phyloP scores from a whole-genome alignment of 2,888 invertebrate genomes.

The Sussaba pulchella region DNA sequence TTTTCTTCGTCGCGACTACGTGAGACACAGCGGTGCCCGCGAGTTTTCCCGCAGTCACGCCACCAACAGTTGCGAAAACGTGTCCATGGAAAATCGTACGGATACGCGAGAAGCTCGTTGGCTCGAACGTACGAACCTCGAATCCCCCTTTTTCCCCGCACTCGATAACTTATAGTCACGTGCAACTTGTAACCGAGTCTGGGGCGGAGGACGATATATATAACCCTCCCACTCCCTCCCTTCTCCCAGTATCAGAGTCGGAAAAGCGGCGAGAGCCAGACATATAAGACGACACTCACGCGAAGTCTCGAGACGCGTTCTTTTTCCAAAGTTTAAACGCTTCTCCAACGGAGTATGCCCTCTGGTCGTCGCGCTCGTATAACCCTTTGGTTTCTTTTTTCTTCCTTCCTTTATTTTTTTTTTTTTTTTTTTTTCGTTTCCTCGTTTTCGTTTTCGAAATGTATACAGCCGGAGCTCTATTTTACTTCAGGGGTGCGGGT shows the following conservation, averaged over 20 bases:
- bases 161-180: constrained; percentile 65
- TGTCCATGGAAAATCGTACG: constrained; percentile 9
- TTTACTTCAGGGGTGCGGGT: no score
- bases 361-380: constrained; percentile 31
- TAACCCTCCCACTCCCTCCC: no score
- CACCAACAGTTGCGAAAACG: constrained; percentile 23
- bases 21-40: background rate
- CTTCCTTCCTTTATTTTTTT: background rate
- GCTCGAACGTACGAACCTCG: constrained; percentile 21
- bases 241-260: constrained; percentile 22
- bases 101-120: constrained; percentile 31
- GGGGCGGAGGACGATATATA: no score
- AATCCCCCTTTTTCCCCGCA: constrained; percentile 25
- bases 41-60: background rate
- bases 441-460: no score
- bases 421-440: background rate
- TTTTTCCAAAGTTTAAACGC: constrained; percentile 65
- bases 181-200: constrained; percentile 58
- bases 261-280: constrained; percentile 20
- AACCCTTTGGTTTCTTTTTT: constrained; percentile 28
- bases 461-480: no score
- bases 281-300: constrained; percentile 52
- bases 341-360: constrained; percentile 49
- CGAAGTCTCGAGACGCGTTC: constrained; percentile 58
- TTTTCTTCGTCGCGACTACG: background rate